Evolutionary conservation across 2,888 invertebrate species (phyloP).

Genomic region (Chrysodeixis includens): DNA sequence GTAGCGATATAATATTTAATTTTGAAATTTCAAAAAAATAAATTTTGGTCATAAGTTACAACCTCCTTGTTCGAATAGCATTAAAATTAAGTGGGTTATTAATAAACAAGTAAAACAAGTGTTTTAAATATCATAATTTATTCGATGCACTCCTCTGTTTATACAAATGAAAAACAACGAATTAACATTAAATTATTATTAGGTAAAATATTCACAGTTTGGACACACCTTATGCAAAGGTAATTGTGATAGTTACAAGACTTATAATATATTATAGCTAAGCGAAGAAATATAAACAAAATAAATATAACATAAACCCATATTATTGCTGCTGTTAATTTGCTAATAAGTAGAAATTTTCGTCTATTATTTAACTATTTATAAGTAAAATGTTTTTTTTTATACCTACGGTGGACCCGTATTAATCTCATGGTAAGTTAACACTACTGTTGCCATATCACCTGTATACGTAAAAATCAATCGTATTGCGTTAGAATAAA

Average conservation of each 20-base stretch:
- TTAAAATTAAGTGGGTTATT: neutral
- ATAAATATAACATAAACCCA: neutral
- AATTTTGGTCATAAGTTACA: no score
- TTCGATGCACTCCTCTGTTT: slow-evolving; percentile 32
- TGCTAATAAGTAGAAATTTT: neutral
- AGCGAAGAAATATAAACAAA: neutral
- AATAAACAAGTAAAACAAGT: slow-evolving; percentile 28
- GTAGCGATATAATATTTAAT: no score
- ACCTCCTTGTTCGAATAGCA: no score
- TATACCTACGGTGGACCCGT: no score
- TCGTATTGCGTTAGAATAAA: no score
- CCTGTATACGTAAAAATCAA: no score
- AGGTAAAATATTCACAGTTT: slow-evolving; percentile 11
- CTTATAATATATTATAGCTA: neutral
- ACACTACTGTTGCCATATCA: no score
- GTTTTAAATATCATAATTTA: slow-evolving; percentile 49
- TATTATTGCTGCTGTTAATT: neutral
- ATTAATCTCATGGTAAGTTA: no score
- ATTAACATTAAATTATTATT: slow-evolving; percentile 17
- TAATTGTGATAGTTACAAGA: neutral
- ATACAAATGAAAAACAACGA: slow-evolving; percentile 40
- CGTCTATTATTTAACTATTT: no score
- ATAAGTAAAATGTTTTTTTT: no score
- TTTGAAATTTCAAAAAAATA: no score
- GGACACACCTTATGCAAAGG: slow-evolving; percentile 5